Evolutionary conservation across 1,140 invertebrate genomes (phyloP), one percentile per base, ranked within the genome.

Genomic region (Oppia nitens): DNA sequence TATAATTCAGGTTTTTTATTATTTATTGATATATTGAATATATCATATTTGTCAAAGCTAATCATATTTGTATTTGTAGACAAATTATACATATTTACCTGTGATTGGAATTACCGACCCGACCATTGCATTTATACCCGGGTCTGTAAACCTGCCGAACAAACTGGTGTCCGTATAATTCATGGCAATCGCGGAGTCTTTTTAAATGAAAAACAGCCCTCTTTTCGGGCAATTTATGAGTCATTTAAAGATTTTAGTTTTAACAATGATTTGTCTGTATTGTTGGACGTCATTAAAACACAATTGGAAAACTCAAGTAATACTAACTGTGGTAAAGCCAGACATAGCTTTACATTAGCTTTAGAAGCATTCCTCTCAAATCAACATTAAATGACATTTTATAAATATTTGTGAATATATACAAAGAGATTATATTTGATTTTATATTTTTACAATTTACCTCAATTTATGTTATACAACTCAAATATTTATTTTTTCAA

Each of bases 41-140:
- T 47, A 47, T 45, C 11, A 62, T 29, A n/a, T n/a, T n/a, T 50
- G 53, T 58, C 59, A 60, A 21, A 61, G 53, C 27, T 64, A 40
- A 45, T 48, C 11, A 27, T 28, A 45, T 53, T 64, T 50, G 57
- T 25, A 54, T 60, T 74, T 76, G 47, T 68, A 76, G 85, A 85
- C 58, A 83, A 85, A 65, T 72, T 95, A 17, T 83, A 83, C 62
- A 74, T 89, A 32, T 82, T 87, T 70, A 78, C 83, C 0, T 95
- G 91, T 69, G 77, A 85, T 54, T 91, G 85, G 72, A 96, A 95
- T 72, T 95, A 87, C 68, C 78, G 90, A 55, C 83, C 89, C 11
- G 90, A 95, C 74, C 90, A 95, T 69, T 95, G 90, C 69, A 90
- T 91, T 84, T 95, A 95, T 65, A 73, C 72, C 66, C 87, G 82